phyloP scores from a whole-genome alignment of 2,888 invertebrate species.

The Quadroppia sp. region DNA sequence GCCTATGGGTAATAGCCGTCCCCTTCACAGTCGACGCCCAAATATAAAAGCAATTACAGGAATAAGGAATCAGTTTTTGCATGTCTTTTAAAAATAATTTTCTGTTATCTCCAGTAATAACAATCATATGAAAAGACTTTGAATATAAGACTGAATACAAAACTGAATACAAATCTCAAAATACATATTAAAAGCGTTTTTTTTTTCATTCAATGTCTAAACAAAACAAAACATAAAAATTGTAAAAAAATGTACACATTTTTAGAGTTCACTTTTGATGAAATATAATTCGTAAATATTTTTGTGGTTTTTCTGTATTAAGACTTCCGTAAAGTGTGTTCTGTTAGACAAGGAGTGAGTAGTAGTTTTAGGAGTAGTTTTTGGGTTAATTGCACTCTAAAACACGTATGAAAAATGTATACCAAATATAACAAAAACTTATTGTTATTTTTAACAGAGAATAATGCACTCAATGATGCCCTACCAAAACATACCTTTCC shows the following conservation, averaged over 20 bases:
- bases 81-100: too few relatives aligned
- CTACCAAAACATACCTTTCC: too few relatives aligned
- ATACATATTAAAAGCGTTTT: background rate
- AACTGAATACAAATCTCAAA: background rate
- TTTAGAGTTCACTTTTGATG: background rate
- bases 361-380: slow-evolving; percentile 38
- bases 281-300: too few relatives aligned
- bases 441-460: slow-evolving; percentile 36
- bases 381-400: slow-evolving; percentile 35
- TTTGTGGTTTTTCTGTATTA: slow-evolving; percentile 22
- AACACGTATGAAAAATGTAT: slow-evolving; percentile 16
- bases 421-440: too few relatives aligned
- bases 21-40: slow-evolving; percentile 14
- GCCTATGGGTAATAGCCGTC: too few relatives aligned
- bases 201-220: slow-evolving; percentile 24
- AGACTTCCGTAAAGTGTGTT: slow-evolving; percentile 38
- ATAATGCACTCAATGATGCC: slow-evolving; percentile 34
- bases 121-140: too few relatives aligned
- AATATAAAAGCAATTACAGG: slow-evolving; percentile 35
- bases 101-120: too few relatives aligned
- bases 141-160: too few relatives aligned
- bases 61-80: background rate
- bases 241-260: slow-evolving; percentile 29
- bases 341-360: slow-evolving; percentile 21
- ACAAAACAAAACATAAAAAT: too few relatives aligned